These are phyloP conservation scores for Dryococelus australis DNA, from an alignment of 2,888 invertebrate genomes.

Conservation along the genomic window DNA sequence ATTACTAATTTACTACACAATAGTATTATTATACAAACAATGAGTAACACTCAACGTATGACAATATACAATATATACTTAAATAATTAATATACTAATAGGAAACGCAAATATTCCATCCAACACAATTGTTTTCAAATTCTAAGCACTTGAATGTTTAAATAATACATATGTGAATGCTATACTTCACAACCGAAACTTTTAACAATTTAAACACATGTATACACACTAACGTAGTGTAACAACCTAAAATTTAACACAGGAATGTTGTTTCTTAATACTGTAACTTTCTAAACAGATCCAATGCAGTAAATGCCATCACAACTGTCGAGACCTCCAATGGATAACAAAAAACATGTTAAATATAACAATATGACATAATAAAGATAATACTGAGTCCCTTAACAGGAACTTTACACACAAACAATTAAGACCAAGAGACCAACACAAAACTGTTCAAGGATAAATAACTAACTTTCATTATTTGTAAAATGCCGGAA, in stretches of 20 bases:
- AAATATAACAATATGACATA: background rate
- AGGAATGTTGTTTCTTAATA: background rate
- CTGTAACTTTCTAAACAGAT: background rate
- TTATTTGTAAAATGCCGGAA: background rate
- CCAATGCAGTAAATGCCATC: background rate
- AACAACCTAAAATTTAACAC: background rate
- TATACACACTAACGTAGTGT: background rate
- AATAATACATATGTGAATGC: background rate
- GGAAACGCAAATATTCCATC: background rate
- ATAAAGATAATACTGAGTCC: background rate
- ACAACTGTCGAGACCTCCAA: background rate
- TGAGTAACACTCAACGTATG: background rate
- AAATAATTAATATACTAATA: background rate
- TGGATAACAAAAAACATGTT: background rate
- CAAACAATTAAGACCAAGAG: background rate
- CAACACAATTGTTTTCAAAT: background rate
- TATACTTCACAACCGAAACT: background rate
- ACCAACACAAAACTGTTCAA: background rate
- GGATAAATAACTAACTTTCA: background rate
- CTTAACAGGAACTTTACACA: background rate
- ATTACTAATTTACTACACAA: background rate
- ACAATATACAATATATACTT: background rate
- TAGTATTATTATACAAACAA: slow-evolving; percentile 5
- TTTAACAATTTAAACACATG: background rate
- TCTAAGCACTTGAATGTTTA: background rate